Conservation (phyloP, 1,140 invertebrate species). For the Rhagoletis zephyria region DNA sequence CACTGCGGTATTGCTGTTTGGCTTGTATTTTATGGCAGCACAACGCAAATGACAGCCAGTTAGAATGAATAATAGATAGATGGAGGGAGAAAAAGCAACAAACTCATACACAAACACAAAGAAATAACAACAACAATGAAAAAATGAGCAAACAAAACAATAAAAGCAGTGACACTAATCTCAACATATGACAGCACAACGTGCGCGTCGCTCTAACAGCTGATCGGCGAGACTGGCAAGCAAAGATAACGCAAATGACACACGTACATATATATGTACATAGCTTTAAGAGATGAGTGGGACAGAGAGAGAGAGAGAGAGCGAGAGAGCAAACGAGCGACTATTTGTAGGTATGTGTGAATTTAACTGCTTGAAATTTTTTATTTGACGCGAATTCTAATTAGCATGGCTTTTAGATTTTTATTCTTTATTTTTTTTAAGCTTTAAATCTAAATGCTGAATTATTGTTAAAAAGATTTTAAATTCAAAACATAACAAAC, state of each 20-base stretch:
- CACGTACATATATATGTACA: not conserved
- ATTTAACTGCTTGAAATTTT: not conserved
- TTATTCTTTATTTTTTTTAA: not conserved
- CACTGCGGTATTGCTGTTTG: not conserved
- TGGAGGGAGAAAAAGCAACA: not conserved
- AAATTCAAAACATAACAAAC: not conserved
- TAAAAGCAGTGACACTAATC: not conserved
- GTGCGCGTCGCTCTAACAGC: constrained; percentile 24
- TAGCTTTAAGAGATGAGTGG: no score
- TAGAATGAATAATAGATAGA: not conserved
- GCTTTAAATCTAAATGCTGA: no score
- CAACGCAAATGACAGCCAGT: not conserved
- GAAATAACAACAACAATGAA: not conserved
- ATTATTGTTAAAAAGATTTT: not conserved
- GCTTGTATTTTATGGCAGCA: not conserved
- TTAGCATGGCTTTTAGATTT: not conserved
- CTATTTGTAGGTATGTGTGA: not conserved
- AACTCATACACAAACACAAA: not conserved
- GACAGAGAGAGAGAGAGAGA: not conserved
- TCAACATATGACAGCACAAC: not conserved
- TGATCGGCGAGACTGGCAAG: not conserved
- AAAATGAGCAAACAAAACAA: constrained; percentile 17
- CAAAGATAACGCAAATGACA: not conserved
- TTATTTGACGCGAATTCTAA: constrained; percentile 31
- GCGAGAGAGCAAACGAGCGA: not conserved